Base-by-base conservation (phyloP, 2,888 invertebrate species). In the Notodonta dromedarius region DNA sequence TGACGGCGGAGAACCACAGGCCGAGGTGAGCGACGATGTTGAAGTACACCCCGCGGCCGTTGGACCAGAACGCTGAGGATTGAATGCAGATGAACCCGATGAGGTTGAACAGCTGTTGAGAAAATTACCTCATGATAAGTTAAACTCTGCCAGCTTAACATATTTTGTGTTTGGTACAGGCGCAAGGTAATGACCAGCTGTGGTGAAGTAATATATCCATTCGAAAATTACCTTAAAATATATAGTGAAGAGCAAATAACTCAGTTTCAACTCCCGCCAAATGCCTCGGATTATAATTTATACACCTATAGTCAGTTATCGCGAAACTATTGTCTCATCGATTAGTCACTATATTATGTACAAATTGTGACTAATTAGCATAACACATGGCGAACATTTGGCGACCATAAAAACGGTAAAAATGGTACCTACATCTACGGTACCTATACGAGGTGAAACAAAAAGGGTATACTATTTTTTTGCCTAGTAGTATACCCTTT, bases 41-140 rank as follows among this genome's bases (percentile, higher is more conserved):
- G 89, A 97, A 97, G 94, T 95, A 97, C 63, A 95, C 95, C 40
- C 96, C 97, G 56, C 96, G 95, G 13, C 95, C 94, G 71, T 95
- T 94, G 48, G 89, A 89, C 71, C 95, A 94, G 71, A 94, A 94
- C 0, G 88, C 84, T 8, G 96, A 95, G 13, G 95, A 94, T 78
- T 96, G 95, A 64, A 97, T 95, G 83, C 96, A 97, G 70, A 98
- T 96, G 84, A 98, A 97, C 9, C 97, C 97, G 50, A 98, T 79
- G 1, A 97, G 84, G 86, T 96, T 95, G 54, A 96, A 85, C 2
- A 94, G 83, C 97, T 97, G 89, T 55, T 52, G 62, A 58, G 50
- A 93, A 93, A 14, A 54, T 24, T n/a, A 14, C 50, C 13, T n/a
- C 9, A 42, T 9, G 42, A 24, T 24, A 1, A 24, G 24, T 24